Conservation (phyloP, 2,113 vertebrate species). For the Clinocottus analis region DNA sequence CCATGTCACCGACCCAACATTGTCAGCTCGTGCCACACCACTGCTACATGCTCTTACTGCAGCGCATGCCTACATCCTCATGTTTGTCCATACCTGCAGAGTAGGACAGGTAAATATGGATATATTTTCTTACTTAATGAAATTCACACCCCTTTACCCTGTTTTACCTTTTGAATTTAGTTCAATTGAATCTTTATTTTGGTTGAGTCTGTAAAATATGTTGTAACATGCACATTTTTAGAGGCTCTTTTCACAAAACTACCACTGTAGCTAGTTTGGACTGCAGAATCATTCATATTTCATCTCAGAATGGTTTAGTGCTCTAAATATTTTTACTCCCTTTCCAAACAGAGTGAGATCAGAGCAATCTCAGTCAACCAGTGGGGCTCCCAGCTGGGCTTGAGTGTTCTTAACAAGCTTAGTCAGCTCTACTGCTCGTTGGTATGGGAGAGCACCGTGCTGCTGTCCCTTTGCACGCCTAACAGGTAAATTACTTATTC, state of each 20-base stretch:
- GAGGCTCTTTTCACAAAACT: neutral
- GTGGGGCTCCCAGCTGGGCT: slow-evolving; percentile 94
- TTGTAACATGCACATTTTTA: neutral
- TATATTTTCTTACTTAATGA: neutral
- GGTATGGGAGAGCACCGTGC: slow-evolving; percentile 96
- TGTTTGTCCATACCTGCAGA: slow-evolving; percentile 96
- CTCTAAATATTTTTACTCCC: slow-evolving; percentile 18
- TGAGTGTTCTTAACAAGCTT: slow-evolving; percentile 93
- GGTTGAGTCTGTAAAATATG: neutral
- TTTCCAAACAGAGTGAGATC: slow-evolving; percentile 89
- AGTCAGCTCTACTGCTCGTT: slow-evolving; percentile 96
- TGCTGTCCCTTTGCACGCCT: slow-evolving; percentile 95
- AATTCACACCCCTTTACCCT: neutral
- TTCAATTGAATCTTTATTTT: neutral
- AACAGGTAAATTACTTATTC: slow-evolving; percentile 85
- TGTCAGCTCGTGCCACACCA: slow-evolving; percentile 94
- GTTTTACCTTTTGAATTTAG: neutral
- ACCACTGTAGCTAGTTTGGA: neutral
- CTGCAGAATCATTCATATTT: neutral
- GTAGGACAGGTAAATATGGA: slow-evolving; percentile 89
- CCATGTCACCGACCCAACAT: slow-evolving; percentile 90
- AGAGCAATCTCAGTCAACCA: slow-evolving; percentile 96
- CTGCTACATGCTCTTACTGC: slow-evolving; percentile 93
- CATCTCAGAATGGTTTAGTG: neutral
- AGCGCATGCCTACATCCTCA: slow-evolving; percentile 97